phyloP scores from a whole-genome alignment of 30 jellyfish, hydroid and myxozoan species.

The Turritopsis rubra region DNA sequence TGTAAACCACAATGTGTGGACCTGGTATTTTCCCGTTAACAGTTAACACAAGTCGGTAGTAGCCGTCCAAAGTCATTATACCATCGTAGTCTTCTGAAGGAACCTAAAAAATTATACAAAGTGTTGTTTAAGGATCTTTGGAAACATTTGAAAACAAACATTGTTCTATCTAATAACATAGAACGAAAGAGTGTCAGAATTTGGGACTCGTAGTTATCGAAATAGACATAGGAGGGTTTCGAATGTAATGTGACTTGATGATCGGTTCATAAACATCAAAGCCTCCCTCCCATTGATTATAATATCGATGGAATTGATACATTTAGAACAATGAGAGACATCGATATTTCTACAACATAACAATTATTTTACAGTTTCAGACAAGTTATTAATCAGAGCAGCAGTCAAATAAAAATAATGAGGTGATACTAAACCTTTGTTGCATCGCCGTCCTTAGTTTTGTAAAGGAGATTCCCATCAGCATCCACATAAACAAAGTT shows the following conservation, averaged over 20 bases:
- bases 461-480: background rate
- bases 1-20: conserved; percentile 37
- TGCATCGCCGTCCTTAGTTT: background rate
- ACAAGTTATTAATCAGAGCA: too few relatives aligned
- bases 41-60: conserved; percentile 28
- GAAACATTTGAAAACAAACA: too few relatives aligned
- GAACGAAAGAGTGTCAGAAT: too few relatives aligned
- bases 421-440: background rate
- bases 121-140: background rate
- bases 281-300: too few relatives aligned
- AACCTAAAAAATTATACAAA: background rate
- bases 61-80: conserved; percentile 36
- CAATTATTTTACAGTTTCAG: too few relatives aligned
- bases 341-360: too few relatives aligned
- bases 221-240: too few relatives aligned
- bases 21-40: conserved; percentile 47
- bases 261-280: too few relatives aligned
- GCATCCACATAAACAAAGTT: background rate
- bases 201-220: too few relatives aligned
- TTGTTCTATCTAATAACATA: background rate
- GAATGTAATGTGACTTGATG: too few relatives aligned
- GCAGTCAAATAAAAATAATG: background rate
- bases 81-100: conserved; percentile 9
- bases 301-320: too few relatives aligned
- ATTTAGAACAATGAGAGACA: too few relatives aligned